Evolutionary conservation across 2,888 invertebrate genomes (phyloP).

Genomic region (Leucoma salicis): DNA sequence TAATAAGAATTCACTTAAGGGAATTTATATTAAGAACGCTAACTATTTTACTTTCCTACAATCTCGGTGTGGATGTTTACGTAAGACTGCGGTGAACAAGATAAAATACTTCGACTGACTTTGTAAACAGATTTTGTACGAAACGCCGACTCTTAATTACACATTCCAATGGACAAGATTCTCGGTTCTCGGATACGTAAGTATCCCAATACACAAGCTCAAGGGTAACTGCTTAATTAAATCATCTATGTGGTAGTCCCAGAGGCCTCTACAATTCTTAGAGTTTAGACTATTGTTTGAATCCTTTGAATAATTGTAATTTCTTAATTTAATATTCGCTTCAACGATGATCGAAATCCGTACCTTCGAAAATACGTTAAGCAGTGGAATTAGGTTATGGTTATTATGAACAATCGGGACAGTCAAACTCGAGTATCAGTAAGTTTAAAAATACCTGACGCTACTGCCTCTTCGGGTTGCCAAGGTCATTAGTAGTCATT

Average conservation of each 20-base stretch:
- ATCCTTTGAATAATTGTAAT: no score
- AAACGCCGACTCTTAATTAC: conserved; percentile 69
- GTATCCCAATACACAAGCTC: conserved; percentile 48
- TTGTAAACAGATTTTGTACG: conserved; percentile 63
- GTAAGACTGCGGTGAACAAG: conserved; percentile 41
- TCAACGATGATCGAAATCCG: no score
- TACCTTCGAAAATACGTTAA: no score
- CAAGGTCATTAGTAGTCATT: no score
- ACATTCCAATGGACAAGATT: conserved; percentile 63
- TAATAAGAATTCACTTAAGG: conserved; percentile 31
- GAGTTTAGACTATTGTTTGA: neutral
- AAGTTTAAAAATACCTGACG: no score
- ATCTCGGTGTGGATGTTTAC: conserved; percentile 31
- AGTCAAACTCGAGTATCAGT: no score
- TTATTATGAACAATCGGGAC: no score
- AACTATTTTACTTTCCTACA: conserved; percentile 45
- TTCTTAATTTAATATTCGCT: no score
- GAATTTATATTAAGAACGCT: conserved; percentile 26
- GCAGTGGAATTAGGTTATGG: no score
- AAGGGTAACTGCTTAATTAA: conserved; percentile 61
- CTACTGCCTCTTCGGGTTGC: no score
- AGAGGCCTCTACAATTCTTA: conserved; percentile 8
- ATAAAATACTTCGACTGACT: conserved; percentile 54
- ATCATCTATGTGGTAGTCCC: conserved; percentile 59
- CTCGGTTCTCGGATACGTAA: conserved; percentile 30